Evolutionary conservation across 2,113 vertebrate species (phyloP).

Genomic region (Phrynocephalus versicolor): DNA sequence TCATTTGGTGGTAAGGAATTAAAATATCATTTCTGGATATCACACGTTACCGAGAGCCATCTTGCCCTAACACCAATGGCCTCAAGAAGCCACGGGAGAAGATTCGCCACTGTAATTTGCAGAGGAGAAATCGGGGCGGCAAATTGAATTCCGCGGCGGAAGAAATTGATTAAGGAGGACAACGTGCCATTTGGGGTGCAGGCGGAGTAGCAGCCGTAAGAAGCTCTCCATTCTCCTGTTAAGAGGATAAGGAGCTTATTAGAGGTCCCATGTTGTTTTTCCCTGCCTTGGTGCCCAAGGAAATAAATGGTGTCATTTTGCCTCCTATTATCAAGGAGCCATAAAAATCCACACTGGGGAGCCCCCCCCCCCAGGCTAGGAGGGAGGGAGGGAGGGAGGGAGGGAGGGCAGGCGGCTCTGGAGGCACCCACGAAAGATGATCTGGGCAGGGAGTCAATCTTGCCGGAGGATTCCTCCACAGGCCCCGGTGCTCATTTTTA

Average conservation of each 20-base stretch:
- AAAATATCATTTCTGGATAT: no score
- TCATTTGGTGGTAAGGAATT: no score
- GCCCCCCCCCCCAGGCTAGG: background rate
- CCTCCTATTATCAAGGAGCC: background rate
- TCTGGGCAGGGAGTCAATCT: background rate
- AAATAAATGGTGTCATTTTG: background rate
- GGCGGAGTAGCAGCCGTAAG: background rate
- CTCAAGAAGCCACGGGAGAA: no score
- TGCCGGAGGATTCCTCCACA: background rate
- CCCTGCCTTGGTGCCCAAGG: background rate
- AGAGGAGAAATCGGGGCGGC: no score
- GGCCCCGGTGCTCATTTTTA: background rate
- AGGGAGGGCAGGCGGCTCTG: background rate
- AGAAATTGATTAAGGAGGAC: background rate
- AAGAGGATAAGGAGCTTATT: background rate
- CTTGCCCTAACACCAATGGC: no score
- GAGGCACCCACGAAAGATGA: background rate
- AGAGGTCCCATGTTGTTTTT: rapidly evolving
- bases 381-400: rapidly evolving
- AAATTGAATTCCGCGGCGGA: background rate
- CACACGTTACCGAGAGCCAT: no score
- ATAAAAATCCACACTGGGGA: background rate
- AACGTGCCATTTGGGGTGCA: rapidly evolving
- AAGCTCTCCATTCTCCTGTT: background rate
- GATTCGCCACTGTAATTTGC: no score